A percentile compares a stretch with the other conserved stretches of the same genome.
These are phyloP conservation scores for Nothocercus julius DNA, from an alignment of 2,113 vertebrate species.

Conservation along the genomic window DNA sequence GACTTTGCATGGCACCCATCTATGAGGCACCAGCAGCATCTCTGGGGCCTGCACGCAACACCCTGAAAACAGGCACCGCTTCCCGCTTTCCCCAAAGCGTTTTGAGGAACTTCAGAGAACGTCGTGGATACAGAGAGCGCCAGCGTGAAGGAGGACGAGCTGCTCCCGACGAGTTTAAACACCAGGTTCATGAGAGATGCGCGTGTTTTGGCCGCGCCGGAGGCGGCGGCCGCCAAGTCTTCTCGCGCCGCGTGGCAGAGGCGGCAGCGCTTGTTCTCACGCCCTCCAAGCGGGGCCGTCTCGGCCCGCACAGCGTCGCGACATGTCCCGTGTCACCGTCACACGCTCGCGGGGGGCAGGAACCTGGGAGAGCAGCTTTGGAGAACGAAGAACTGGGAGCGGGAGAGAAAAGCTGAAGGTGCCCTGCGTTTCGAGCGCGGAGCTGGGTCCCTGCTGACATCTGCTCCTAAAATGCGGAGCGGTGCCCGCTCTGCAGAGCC, in stretches of 20 bases:
- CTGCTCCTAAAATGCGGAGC: not conserved
- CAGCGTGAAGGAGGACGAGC: rapidly evolving
- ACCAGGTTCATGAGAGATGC: not conserved
- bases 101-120: not conserved
- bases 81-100: not conserved
- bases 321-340: not conserved
- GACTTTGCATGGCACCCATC: not conserved
- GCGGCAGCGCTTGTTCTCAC: conserved; percentile 1
- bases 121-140: rapidly evolving
- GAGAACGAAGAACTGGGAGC: not conserved
- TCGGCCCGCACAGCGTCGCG: not conserved
- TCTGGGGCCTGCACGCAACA: rapidly evolving
- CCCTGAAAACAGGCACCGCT: not conserved
- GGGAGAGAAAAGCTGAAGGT: not conserved
- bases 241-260: not conserved
- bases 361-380: conserved; percentile 29
- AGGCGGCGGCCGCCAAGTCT: not conserved
- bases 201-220: not conserved
- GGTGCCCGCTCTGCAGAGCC: not conserved
- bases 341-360: conserved; percentile 6
- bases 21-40: rapidly evolving
- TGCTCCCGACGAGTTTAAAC: not conserved
- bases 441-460: not conserved
- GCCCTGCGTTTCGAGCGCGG: not conserved
- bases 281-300: conserved; percentile 34